Evolutionary conservation across 2,113 vertebrate species (phyloP).

Genomic region (Cheilinus undulatus): DNA sequence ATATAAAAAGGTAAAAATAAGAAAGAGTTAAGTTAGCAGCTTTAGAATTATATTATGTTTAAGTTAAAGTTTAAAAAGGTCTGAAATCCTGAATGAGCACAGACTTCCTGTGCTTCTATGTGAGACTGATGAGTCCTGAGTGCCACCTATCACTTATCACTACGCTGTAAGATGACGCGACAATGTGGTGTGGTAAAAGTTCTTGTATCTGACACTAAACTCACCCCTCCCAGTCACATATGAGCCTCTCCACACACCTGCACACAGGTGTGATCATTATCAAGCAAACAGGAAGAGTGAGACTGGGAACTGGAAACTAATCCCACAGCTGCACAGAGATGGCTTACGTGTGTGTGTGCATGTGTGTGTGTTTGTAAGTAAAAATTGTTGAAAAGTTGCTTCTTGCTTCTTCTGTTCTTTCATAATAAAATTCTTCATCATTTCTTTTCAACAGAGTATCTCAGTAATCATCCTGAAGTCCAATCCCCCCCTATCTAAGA

Average conservation of each 20-base stretch:
- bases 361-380: conserved; percentile 16
- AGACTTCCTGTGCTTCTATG: conserved; percentile 13
- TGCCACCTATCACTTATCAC: conserved; percentile 27
- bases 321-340: conserved; percentile 78
- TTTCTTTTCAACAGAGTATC: conserved; percentile 48
- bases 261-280: conserved; percentile 83
- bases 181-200: conserved; percentile 36
- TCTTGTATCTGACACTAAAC: conserved; percentile 56
- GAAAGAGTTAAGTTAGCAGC: too few relatives aligned
- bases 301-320: conserved; percentile 81
- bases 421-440: conserved; percentile 55
- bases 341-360: conserved; percentile 39
- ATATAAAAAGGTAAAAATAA: too few relatives aligned
- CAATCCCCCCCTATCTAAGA: conserved; percentile 64
- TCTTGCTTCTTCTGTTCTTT: conserved; percentile 26
- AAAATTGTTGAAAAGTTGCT: conserved; percentile 66
- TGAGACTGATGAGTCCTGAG: conserved; percentile 4
- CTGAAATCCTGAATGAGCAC: too few relatives aligned
- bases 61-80: too few relatives aligned
- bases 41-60: too few relatives aligned
- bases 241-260: conserved; percentile 78
- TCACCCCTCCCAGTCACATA: conserved; percentile 54
- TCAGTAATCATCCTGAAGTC: conserved; percentile 30
- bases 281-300: conserved; percentile 80
- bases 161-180: conserved; percentile 25